Percentiles rank a stretch among this genome's conserved stretches.
phyloP scores from a whole-genome alignment of 2,113 vertebrate genomes.

The Tringa solitaria region DNA sequence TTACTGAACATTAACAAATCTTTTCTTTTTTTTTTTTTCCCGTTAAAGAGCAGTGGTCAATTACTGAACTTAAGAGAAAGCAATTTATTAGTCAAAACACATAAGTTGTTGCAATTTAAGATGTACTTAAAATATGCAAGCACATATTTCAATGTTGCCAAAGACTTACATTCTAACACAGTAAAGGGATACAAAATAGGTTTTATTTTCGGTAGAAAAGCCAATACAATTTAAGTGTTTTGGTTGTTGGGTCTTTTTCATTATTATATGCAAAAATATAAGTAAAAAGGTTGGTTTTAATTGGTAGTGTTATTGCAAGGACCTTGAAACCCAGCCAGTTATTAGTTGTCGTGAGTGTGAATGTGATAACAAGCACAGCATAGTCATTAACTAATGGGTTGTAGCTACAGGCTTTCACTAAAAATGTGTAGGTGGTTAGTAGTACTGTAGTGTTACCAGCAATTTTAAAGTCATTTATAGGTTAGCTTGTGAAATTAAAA shows the following conservation, averaged over 20 bases:
- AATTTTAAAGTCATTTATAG: slow-evolving; percentile 54
- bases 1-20: neutral
- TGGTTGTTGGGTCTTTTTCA: neutral
- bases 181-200: neutral
- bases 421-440: slow-evolving; percentile 18
- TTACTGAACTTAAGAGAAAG: neutral
- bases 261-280: neutral
- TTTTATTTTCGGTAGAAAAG: neutral
- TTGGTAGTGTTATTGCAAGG: neutral
- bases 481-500: slow-evolving; percentile 45
- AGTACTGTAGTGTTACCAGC: neutral
- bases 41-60: neutral
- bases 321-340: slow-evolving; percentile 11
- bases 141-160: neutral
- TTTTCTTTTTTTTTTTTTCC: neutral
- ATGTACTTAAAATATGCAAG: neutral
- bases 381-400: slow-evolving; percentile 47
- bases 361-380: neutral
- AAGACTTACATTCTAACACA: neutral
- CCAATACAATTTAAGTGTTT: neutral
- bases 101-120: neutral
- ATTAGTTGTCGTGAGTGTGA: neutral
- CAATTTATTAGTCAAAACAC: neutral
- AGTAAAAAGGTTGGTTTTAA: neutral
- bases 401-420: slow-evolving; percentile 13